A percentile compares a stretch with the other conserved stretches of the same genome.
Conservation (phyloP, 2,113 vertebrate species). For the Heteronetta atricapilla region DNA sequence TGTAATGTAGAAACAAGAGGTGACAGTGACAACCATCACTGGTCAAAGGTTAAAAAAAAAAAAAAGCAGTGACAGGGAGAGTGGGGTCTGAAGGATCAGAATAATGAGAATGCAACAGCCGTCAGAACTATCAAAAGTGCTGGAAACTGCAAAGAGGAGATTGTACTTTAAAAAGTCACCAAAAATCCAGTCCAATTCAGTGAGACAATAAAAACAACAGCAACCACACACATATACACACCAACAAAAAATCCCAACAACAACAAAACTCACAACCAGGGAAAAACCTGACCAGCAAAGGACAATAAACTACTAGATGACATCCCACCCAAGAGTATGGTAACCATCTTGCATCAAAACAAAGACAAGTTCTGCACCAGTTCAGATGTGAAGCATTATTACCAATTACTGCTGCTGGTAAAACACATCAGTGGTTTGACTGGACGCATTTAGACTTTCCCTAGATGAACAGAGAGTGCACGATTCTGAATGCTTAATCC, state of each 20-base stretch:
- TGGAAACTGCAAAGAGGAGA: background rate
- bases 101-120: background rate
- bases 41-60: background rate
- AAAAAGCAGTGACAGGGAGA: background rate
- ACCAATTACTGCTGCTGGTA: background rate
- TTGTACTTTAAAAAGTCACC: background rate
- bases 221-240: too few species aligned
- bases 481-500: background rate
- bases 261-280: background rate
- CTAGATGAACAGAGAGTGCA: background rate
- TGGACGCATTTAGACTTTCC: background rate
- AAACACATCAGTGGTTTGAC: background rate
- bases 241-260: fast-evolving
- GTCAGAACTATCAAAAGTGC: background rate
- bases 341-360: background rate
- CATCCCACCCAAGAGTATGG: background rate
- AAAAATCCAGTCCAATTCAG: background rate
- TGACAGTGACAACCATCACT: background rate
- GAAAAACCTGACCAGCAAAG: background rate
- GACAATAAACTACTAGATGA: background rate
- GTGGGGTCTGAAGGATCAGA: background rate
- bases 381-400: background rate
- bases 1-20: background rate
- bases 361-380: background rate
- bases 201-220: background rate